A percentile compares a stretch with the other conserved stretches of the same genome.
These are phyloP conservation scores for Drosophila sechellia DNA, from an alignment of 1,140 invertebrate species.

Conservation along the genomic window DNA sequence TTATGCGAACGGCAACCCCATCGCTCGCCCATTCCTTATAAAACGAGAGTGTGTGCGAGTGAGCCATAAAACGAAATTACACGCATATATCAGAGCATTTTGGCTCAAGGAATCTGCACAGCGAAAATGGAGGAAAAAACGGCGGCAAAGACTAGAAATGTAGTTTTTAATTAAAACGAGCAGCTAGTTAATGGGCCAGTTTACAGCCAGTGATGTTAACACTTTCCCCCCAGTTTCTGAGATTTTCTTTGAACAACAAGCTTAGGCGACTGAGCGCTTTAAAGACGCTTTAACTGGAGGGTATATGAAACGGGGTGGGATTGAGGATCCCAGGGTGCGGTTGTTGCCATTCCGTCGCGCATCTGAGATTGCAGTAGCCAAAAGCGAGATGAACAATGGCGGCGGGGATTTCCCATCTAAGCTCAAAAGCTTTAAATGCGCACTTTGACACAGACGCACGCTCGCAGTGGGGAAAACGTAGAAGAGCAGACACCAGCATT, in stretches of 20 bases:
- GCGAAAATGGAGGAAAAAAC: conserved; percentile 10
- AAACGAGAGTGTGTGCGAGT: conserved; percentile 28
- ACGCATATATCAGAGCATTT: conserved; percentile 57
- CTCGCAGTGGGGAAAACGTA: conserved; percentile 7
- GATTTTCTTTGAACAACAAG: conserved; percentile 30
- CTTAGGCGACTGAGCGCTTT: conserved; percentile 45
- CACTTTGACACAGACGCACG: conserved; percentile 50
- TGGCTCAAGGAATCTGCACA: conserved; percentile 52
- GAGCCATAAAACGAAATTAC: conserved; percentile 72
- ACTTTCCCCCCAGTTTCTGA: conserved; percentile 31
- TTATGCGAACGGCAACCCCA: conserved; percentile 36
- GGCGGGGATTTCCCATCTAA: conserved; percentile 65
- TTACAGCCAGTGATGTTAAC: conserved; percentile 49
- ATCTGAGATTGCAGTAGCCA: conserved; percentile 51
- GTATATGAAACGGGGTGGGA: background rate
- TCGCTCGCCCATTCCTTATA: conserved; percentile 11
- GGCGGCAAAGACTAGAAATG: conserved; percentile 43
- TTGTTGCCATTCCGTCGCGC: conserved; percentile 18
- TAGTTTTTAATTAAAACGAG: conserved; percentile 77
- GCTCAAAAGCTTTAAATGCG: conserved; percentile 61
- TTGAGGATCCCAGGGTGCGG: conserved; percentile 5
- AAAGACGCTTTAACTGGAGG: conserved; percentile 12
- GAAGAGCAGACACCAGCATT: conserved; percentile 47
- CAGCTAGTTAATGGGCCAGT: conserved; percentile 63
- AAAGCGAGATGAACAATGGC: conserved; percentile 66